These are phyloP conservation scores for Cephalopholis sonnerati DNA, from an alignment of 2,113 vertebrate genomes.

Conservation along the genomic window DNA sequence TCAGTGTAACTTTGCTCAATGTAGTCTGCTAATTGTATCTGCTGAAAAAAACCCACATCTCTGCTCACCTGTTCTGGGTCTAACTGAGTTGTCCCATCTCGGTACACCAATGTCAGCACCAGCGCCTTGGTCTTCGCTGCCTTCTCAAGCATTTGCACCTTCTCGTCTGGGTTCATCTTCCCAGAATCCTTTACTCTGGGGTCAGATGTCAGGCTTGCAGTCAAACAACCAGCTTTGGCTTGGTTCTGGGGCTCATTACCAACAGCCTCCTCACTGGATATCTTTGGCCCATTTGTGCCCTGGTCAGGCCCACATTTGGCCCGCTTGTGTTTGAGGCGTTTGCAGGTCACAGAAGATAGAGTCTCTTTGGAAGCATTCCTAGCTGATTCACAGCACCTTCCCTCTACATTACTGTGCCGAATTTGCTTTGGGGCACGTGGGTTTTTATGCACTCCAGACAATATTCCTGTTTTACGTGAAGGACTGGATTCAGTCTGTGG, in stretches of 20 bases:
- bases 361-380: neutral
- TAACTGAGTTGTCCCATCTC: conserved; percentile 91
- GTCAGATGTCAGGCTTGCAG: conserved; percentile 71
- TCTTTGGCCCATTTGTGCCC: conserved; percentile 6
- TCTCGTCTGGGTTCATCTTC: conserved; percentile 80
- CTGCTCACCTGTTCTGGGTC: conserved; percentile 84
- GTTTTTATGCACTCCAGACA: neutral
- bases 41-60: neutral
- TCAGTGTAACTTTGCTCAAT: neutral
- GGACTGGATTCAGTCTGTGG: neutral
- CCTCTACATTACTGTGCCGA: neutral
- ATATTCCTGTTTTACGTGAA: neutral
- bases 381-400: neutral
- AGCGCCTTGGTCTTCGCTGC: conserved; percentile 77
- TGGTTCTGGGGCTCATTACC: conserved; percentile 14
- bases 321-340: conserved; percentile 11
- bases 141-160: conserved; percentile 77
- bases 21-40: neutral
- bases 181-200: conserved; percentile 81
- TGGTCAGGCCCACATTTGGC: neutral
- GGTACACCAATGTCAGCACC: conserved; percentile 88
- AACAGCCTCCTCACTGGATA: neutral
- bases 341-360: neutral
- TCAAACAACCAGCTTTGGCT: conserved; percentile 33
- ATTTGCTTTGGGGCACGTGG: neutral